Percentiles rank a stretch among this genome's conserved stretches.
Conservation (phyloP, 2,888 invertebrate genomes). For the Sinelater perroti region DNA sequence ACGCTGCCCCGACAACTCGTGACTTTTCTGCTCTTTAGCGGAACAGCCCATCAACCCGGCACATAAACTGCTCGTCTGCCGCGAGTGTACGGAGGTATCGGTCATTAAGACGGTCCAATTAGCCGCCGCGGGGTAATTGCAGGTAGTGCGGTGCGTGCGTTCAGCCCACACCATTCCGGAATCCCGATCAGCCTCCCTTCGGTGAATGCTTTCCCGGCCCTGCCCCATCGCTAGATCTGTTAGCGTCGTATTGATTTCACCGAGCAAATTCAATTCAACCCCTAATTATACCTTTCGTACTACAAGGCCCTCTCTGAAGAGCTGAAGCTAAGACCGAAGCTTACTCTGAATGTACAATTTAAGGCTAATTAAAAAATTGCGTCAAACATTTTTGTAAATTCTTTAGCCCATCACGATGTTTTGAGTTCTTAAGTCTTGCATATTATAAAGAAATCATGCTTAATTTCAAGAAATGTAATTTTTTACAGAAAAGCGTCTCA, state of each 20-base stretch:
- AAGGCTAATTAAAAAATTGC: too few relatives aligned
- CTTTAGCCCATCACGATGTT: too few relatives aligned
- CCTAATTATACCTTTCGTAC: too few relatives aligned
- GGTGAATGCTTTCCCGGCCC: constrained; percentile 9
- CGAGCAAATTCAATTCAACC: constrained; percentile 6
- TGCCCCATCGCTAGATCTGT: constrained; percentile 4
- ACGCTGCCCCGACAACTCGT: constrained; percentile 5
- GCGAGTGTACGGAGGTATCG: constrained; percentile 28
- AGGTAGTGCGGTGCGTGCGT: constrained; percentile 33
- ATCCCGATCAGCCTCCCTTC: constrained; percentile 29
- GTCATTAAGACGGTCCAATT: constrained; percentile 34
- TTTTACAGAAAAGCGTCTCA: too few relatives aligned
- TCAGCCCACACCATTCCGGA: constrained; percentile 24
- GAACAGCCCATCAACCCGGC: constrained; percentile 9
- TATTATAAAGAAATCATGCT: too few relatives aligned
- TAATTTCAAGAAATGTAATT: too few relatives aligned
- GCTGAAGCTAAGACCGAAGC: too few relatives aligned
- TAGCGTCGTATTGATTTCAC: constrained; percentile 8
- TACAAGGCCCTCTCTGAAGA: too few relatives aligned
- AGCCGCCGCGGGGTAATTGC: constrained; percentile 32
- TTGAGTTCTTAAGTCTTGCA: too few relatives aligned
- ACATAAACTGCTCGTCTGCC: constrained; percentile 12
- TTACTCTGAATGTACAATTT: too few relatives aligned
- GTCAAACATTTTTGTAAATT: too few relatives aligned
- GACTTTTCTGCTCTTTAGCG: constrained; percentile 16